Conservation (phyloP, 1,140 invertebrate genomes). For the Portunus trituberculatus region DNA sequence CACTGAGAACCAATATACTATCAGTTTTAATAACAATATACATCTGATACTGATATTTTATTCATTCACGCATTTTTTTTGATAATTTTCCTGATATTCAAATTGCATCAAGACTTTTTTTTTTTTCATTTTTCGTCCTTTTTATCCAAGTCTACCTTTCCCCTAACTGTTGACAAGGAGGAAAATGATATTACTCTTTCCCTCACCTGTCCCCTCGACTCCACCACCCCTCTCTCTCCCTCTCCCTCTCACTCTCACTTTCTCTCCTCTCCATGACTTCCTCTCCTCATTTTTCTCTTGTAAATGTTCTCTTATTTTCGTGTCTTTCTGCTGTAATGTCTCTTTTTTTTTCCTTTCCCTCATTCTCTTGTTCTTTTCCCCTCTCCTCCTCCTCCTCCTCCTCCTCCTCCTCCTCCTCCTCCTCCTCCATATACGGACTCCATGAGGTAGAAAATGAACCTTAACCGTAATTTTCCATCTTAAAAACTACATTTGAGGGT, state of each 20-base stretch:
- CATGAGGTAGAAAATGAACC: slow-evolving; percentile 50
- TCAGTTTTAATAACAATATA: too few relatives aligned
- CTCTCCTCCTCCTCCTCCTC: slow-evolving; percentile 7
- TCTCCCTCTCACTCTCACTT: too few relatives aligned
- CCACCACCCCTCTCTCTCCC: too few relatives aligned
- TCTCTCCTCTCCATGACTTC: neutral
- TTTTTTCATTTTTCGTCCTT: neutral
- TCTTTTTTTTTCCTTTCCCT: neutral
- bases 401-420: slow-evolving; percentile 16
- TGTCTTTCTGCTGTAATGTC: neutral
- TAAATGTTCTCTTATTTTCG: slow-evolving; percentile 24
- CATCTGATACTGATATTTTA: too few relatives aligned
- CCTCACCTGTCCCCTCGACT: too few relatives aligned
- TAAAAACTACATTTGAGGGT: slow-evolving; percentile 41
- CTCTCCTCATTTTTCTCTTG: neutral
- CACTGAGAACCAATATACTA: too few relatives aligned
- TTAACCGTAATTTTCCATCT: slow-evolving; percentile 31
- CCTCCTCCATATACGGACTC: slow-evolving; percentile 7
- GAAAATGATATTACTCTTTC: too few relatives aligned
- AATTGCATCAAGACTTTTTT: too few relatives aligned
- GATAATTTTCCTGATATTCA: too few relatives aligned
- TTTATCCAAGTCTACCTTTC: neutral
- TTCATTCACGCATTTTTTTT: too few relatives aligned
- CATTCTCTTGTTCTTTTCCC: neutral
- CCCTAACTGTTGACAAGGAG: too few relatives aligned